Percentiles rank a stretch among this genome's conserved stretches.
phyloP scores from a whole-genome alignment of 2,797 vertebrate species.

The Ctenosaura bakeri region DNA sequence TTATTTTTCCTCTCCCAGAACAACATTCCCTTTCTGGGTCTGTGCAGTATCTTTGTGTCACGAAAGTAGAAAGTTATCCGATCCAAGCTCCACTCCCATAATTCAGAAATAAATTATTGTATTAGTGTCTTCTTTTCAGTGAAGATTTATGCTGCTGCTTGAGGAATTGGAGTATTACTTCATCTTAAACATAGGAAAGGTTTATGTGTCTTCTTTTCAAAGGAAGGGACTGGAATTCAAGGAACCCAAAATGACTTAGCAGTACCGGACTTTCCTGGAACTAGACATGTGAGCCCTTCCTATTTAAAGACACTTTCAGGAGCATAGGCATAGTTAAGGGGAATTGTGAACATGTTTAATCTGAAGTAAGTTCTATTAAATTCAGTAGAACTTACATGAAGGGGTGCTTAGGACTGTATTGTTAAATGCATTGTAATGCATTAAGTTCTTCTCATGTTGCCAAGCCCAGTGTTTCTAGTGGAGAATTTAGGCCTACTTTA shows the following conservation, averaged over 20 bases:
- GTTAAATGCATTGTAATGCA: not conserved
- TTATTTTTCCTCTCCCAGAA: constrained; percentile 12
- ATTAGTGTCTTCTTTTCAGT: constrained; percentile 45
- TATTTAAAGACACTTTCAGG: constrained; percentile 17
- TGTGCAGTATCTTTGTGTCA: constrained; percentile 16
- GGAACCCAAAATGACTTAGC: constrained; percentile 3
- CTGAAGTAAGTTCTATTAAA: not conserved
- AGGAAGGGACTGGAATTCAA: not conserved
- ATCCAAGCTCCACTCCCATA: constrained; percentile 10
- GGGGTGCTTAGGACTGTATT: not conserved
- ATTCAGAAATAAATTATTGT: constrained; percentile 42
- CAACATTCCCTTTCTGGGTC: fast-evolving
- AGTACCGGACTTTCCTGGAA: constrained; percentile 27
- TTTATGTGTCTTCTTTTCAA: not conserved
- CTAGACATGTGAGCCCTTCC: constrained; percentile 22
- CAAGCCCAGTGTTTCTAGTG: constrained; percentile 52
- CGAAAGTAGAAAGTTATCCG: not conserved
- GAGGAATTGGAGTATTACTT: not conserved
- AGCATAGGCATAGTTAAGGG: not conserved
- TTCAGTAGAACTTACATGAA: not conserved
- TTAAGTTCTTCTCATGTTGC: constrained; percentile 43
- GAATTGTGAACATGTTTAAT: not conserved
- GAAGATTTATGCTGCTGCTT: not conserved
- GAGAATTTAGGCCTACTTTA: not conserved
- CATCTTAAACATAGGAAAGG: not conserved